Conservation (phyloP, 2,888 invertebrate genomes). For the Periphyllus acericola region DNA sequence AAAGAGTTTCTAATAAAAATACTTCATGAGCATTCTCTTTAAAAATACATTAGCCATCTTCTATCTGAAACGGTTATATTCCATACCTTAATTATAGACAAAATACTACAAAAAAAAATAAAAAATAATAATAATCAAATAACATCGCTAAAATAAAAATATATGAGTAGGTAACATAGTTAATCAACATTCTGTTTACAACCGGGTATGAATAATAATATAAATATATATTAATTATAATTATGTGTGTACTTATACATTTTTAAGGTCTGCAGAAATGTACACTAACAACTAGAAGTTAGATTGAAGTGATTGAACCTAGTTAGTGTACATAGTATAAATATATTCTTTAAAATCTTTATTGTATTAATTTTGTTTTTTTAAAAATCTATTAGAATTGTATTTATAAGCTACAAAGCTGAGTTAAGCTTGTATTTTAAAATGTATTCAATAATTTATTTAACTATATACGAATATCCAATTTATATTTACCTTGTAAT, state of each 20-base stretch:
- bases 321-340: neutral
- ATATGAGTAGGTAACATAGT: neutral
- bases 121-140: constrained; percentile 1
- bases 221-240: neutral
- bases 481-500: too few species aligned
- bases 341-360: neutral
- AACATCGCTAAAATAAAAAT: neutral
- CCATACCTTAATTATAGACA: constrained; percentile 6
- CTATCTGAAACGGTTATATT: constrained; percentile 1
- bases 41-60: constrained; percentile 35
- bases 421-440: too few species aligned
- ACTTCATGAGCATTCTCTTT: constrained; percentile 11
- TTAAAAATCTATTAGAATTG: too few species aligned
- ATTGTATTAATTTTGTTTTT: too few species aligned
- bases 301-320: neutral
- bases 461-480: too few species aligned
- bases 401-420: too few species aligned
- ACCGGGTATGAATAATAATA: neutral
- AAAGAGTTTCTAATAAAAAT: constrained; percentile 27
- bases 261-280: too few species aligned
- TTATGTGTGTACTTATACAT: too few species aligned
- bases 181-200: constrained; percentile 11
- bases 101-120: constrained; percentile 7
- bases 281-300: too few species aligned
- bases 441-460: too few species aligned